Evolutionary conservation across 2,113 vertebrate genomes (phyloP).

Genomic region (Myotis yumanensis): DNA sequence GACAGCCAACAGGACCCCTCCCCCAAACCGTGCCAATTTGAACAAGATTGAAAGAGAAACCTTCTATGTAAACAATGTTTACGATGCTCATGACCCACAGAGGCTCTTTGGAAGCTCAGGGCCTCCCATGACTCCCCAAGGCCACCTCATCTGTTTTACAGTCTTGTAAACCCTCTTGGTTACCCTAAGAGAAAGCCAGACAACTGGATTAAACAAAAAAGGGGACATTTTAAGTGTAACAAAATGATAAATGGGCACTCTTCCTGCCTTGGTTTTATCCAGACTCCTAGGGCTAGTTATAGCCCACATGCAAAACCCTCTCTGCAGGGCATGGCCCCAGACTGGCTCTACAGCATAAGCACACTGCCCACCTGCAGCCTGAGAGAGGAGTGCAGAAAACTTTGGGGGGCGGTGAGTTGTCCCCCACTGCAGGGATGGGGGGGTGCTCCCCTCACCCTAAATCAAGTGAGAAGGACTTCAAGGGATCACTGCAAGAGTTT

Average conservation of each 20-base stretch:
- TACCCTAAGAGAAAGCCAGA: not conserved
- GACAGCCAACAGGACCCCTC: not conserved
- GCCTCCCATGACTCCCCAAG: not conserved
- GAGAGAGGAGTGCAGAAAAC: not conserved
- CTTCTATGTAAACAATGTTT: not conserved
- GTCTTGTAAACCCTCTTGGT: not conserved
- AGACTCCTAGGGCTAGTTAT: not conserved
- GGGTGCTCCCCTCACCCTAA: not conserved
- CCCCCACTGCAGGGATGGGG: not conserved
- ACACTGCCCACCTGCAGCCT: not conserved
- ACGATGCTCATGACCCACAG: not conserved
- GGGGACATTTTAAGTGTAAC: not conserved
- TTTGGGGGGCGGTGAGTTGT: too few species aligned
- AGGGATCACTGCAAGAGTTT: not conserved
- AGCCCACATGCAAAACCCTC: not conserved
- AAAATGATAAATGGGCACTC: not conserved
- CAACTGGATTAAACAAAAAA: not conserved
- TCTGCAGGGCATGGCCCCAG: not conserved
- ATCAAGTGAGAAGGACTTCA: not conserved
- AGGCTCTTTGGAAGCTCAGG: not conserved
- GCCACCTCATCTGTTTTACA: not conserved
- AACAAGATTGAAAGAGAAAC: conserved; percentile 16
- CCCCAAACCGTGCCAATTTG: not conserved
- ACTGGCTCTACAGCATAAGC: not conserved
- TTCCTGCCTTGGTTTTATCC: not conserved